Base-by-base conservation (phyloP, 2,113 vertebrate species). In the Sylvicapra grimmia region DNA sequence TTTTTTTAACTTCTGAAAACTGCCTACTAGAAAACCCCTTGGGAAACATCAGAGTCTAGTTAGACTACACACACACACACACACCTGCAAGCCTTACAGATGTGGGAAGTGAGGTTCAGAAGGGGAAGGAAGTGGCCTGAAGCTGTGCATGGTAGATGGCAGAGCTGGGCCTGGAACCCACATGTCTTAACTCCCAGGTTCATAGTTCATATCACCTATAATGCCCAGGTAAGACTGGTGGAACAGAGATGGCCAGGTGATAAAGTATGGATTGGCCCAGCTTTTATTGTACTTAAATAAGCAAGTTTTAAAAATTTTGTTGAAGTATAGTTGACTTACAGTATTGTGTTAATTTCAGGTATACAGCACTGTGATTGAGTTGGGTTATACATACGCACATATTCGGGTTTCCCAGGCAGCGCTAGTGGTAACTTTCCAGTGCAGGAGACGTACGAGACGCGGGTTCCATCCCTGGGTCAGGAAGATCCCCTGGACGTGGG, bases 21-120 rank as follows among this genome's bases (percentile, higher is more conserved):
- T 83, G 18, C 27, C 36, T 86, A 13, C 40, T 96, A 31, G 68
- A 90, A 94, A 90, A 82, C 33, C 15, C 65, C 68, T 80, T 65
- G 90, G 40, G 49, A 90, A 96, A 61, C 15, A 27, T 1, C 16
- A 0, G 68, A 25, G 25, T 84, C 23, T 49, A 59, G 7, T 83
- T 47, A 86, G 8, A 29, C 53, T 23, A 11, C 40, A 8, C 19
- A 15, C 31, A 21, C n/a, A 21, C n/a, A 16, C 65, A 77, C 33
- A 23, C 27, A 29, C 36, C 12, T 16, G 56, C 23, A 61, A 25
- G 2, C 27, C 91, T 83, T 77, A 40, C 27, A 31, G 33, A 44
- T 44, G 36, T 49, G 21, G 44, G 29, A 86, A 86, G n/a, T 49
- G n/a, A 83, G 11, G 19, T n/a, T 79, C 8, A n/a, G 80, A 83